Percentiles rank a stretch among this genome's conserved stretches.
Evolutionary conservation across 2,113 vertebrate species (phyloP).

Genomic region (Megaptera novaeangliae): DNA sequence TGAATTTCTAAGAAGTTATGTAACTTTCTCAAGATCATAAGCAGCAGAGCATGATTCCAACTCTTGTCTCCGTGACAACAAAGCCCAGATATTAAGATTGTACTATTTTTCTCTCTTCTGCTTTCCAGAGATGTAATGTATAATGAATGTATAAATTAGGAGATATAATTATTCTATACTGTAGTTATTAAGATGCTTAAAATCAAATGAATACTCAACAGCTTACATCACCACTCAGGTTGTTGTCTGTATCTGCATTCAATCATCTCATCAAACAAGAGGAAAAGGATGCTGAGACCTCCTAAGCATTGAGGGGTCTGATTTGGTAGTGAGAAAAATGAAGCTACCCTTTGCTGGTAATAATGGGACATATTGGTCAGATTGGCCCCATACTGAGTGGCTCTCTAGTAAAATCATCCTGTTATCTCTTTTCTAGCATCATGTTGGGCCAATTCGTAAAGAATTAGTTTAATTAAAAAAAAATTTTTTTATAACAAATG

Average conservation of each 20-base stretch:
- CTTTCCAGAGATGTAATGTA: background rate
- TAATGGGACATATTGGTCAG: background rate
- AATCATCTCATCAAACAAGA: background rate
- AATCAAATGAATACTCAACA: background rate
- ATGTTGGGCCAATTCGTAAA: background rate
- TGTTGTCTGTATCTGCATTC: background rate
- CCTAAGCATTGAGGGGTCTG: background rate
- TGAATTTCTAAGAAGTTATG: background rate
- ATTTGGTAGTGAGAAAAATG: background rate
- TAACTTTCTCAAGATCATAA: background rate
- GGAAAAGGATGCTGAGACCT: background rate
- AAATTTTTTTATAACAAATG: background rate
- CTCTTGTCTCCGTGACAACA: background rate
- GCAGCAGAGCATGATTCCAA: background rate
- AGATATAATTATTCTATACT: background rate
- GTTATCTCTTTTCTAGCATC: background rate
- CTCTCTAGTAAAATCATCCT: background rate
- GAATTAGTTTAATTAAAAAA: background rate
- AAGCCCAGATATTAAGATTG: background rate
- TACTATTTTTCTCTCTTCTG: background rate
- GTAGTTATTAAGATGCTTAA: background rate
- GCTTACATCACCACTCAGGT: background rate
- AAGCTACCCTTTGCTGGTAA: background rate
- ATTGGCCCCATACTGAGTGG: fast-evolving
- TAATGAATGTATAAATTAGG: background rate